Evolutionary conservation across 1,140 invertebrate species (phyloP).

Genomic region (Magallana ariakensis): DNA sequence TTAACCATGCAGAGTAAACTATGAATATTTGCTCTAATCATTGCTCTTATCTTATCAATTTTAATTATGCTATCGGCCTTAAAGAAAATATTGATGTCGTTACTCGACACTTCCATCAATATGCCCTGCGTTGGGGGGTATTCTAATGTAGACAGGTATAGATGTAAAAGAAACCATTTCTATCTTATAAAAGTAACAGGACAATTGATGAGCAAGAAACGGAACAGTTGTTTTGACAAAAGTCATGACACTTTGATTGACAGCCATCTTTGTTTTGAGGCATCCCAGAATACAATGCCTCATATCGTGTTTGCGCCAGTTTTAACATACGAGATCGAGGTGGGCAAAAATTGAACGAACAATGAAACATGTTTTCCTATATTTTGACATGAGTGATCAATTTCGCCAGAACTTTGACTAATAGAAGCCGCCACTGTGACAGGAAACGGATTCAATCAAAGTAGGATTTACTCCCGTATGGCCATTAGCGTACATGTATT

Average conservation of each 20-base stretch:
- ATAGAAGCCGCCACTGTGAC: not conserved
- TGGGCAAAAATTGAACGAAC: conserved; percentile 1
- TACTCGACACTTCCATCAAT: not conserved
- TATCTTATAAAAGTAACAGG: no score
- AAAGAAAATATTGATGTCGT: not conserved
- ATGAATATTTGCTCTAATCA: not conserved
- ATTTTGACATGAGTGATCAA: conserved; percentile 26
- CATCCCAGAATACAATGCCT: not conserved
- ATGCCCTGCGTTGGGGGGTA: no score
- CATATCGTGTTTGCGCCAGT: not conserved
- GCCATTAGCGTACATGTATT: not conserved
- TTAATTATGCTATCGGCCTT: not conserved
- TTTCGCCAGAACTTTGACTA: not conserved
- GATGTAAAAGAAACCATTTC: no score
- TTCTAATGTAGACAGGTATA: no score
- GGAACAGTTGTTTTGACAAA: not conserved
- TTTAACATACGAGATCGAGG: not conserved
- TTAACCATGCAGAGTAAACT: not conserved
- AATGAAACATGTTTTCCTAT: not conserved
- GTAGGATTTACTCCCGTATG: not conserved
- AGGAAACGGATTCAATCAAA: conserved; percentile 29
- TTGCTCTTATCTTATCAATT: not conserved
- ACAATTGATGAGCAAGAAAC: not conserved
- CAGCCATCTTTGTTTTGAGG: not conserved
- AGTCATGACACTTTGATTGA: not conserved